These are phyloP conservation scores for Anthophora plumipes DNA, from an alignment of 2,888 invertebrate genomes.

Conservation along the genomic window DNA sequence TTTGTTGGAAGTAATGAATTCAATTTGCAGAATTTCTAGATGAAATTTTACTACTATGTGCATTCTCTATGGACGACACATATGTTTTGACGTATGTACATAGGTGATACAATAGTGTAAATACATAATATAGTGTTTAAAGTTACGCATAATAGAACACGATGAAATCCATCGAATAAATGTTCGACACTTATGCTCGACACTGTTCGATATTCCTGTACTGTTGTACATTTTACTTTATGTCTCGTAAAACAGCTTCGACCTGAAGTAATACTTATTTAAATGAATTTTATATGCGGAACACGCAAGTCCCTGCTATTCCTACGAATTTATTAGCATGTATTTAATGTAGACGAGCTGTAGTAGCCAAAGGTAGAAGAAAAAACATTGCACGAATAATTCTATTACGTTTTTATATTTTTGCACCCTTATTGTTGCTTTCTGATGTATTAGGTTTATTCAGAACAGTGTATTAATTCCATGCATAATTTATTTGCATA, in stretches of 20 bases:
- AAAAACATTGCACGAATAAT: slow-evolving; percentile 7
- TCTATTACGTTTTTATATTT: not conserved
- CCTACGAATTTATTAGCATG: slow-evolving; percentile 67
- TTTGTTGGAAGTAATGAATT: too few species aligned
- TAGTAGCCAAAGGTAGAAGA: slow-evolving; percentile 4
- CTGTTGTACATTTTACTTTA: slow-evolving; percentile 45
- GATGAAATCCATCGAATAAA: slow-evolving; percentile 27
- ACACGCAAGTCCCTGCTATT: slow-evolving; percentile 51
- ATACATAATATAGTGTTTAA: not conserved
- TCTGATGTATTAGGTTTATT: not conserved
- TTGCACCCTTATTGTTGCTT: not conserved
- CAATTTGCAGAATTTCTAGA: too few species aligned
- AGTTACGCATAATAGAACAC: not conserved
- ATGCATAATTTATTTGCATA: not conserved
- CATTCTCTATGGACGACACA: too few species aligned
- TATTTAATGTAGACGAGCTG: slow-evolving; percentile 29
- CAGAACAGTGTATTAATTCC: not conserved
- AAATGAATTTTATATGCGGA: slow-evolving; percentile 63
- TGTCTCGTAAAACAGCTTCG: slow-evolving; percentile 39
- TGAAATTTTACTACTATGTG: too few species aligned
- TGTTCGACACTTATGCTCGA: slow-evolving; percentile 43
- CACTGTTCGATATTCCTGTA: slow-evolving; percentile 34
- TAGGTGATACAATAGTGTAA: too few species aligned
- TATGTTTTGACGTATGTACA: too few species aligned
- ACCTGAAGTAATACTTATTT: slow-evolving; percentile 57